Percentiles rank a stretch among this genome's conserved stretches.
These are phyloP conservation scores for Melanotaenia parkinsoni DNA, from an alignment of 2,797 vertebrate species.

Conservation along the genomic window DNA sequence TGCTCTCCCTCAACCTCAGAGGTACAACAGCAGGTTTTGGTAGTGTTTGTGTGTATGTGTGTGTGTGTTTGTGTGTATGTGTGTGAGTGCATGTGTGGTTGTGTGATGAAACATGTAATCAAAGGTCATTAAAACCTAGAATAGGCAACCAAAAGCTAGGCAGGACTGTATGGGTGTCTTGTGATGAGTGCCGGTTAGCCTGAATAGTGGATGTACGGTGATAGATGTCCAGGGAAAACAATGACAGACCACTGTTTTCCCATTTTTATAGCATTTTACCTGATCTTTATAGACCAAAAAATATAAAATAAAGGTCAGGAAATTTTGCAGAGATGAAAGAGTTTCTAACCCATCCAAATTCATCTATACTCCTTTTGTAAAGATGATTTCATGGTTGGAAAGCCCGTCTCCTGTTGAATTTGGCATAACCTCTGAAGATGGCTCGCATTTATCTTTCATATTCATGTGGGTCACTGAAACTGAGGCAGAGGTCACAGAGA, in stretches of 20 bases:
- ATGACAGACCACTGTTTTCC: slow-evolving; percentile 73
- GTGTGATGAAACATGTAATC: slow-evolving; percentile 52
- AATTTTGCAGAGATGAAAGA: slow-evolving; percentile 74
- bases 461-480: slow-evolving; percentile 70
- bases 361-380: slow-evolving; percentile 71
- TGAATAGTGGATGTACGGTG: slow-evolving; percentile 64
- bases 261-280: slow-evolving; percentile 76
- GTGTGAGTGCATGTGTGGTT: slow-evolving; percentile 46
- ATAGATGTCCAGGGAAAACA: slow-evolving; percentile 69
- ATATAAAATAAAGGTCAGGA: slow-evolving; percentile 79
- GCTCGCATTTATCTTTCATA: slow-evolving; percentile 77
- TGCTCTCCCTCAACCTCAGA: slow-evolving; percentile 73
- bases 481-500: slow-evolving; percentile 73
- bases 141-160: slow-evolving; percentile 47
- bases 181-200: slow-evolving; percentile 52
- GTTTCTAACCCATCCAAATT: slow-evolving; percentile 72
- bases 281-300: slow-evolving; percentile 68
- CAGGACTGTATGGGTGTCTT: slow-evolving; percentile 51
- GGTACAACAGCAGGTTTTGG: slow-evolving; percentile 63
- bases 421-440: slow-evolving; percentile 74
- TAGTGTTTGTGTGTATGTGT: slow-evolving; percentile 20
- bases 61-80: slow-evolving; percentile 18
- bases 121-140: slow-evolving; percentile 53
- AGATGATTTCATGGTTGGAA: slow-evolving; percentile 79
- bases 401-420: slow-evolving; percentile 74